Evolutionary conservation across 2,797 vertebrate genomes (phyloP).

Genomic region (Dryobates pubescens): DNA sequence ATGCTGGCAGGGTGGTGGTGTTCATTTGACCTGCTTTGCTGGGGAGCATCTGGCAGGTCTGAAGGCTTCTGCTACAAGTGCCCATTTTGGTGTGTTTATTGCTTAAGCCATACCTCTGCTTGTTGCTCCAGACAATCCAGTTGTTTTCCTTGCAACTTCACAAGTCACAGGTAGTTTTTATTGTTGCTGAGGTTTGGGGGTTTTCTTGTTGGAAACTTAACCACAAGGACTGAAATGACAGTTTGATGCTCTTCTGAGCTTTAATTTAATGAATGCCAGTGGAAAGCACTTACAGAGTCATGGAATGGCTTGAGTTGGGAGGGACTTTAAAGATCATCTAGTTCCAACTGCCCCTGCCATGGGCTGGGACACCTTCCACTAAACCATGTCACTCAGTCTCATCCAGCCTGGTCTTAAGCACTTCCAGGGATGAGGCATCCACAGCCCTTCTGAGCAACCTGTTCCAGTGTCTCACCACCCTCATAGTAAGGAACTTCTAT

Average conservation of each 20-base stretch:
- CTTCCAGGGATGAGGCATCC: too few species aligned
- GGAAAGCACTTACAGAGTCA: not conserved
- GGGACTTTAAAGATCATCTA: too few species aligned
- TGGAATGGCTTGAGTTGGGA: too few species aligned
- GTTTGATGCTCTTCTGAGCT: not conserved
- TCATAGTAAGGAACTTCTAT: too few species aligned
- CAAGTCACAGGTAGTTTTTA: not conserved
- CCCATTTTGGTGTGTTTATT: not conserved
- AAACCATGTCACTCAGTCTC: too few species aligned
- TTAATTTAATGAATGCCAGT: not conserved
- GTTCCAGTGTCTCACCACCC: too few species aligned
- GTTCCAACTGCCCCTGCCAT: too few species aligned
- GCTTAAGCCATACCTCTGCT: not conserved
- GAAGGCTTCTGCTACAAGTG: not conserved
- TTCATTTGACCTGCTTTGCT: not conserved
- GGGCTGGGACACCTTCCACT: too few species aligned
- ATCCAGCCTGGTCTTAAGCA: too few species aligned
- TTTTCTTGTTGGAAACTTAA: not conserved
- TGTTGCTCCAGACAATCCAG: not conserved
- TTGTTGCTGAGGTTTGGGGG: not conserved
- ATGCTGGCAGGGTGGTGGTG: not conserved
- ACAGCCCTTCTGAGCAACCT: too few species aligned
- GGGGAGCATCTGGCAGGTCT: not conserved
- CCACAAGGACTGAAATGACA: not conserved
- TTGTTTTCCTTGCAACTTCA: not conserved